A percentile compares a stretch with the other conserved stretches of the same genome.
These are phyloP conservation scores for Perizoma flavofasciatum DNA, from an alignment of 2,888 invertebrate species.

Conservation along the genomic window DNA sequence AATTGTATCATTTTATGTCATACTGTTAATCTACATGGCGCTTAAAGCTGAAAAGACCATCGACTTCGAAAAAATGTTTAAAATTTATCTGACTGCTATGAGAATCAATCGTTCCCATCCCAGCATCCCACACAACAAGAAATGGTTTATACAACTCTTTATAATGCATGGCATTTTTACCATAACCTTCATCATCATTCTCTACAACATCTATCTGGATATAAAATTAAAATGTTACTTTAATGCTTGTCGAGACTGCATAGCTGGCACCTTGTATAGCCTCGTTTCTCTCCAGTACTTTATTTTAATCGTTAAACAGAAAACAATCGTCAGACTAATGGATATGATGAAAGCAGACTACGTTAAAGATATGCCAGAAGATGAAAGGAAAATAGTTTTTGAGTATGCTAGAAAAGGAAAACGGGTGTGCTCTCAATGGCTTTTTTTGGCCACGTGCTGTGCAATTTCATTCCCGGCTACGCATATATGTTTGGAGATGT, in stretches of 20 bases:
- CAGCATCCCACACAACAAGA: constrained; percentile 13
- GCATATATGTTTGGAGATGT: constrained; percentile 11
- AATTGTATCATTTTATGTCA: too few relatives aligned
- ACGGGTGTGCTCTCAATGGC: constrained; percentile 1
- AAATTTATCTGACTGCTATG: constrained; percentile 14
- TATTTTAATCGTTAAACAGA: constrained; percentile 8
- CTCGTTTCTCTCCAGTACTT: constrained; percentile 15
- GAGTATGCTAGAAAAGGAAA: constrained; percentile 20
- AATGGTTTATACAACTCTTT: constrained; percentile 12
- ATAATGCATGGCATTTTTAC: constrained; percentile 5
- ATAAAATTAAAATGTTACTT: not conserved
- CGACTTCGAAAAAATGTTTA: constrained; percentile 24
- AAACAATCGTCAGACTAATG: constrained; percentile 11
- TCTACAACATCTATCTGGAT: constrained; percentile 1
- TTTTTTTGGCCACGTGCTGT: too few relatives aligned
- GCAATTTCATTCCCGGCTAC: too few relatives aligned
- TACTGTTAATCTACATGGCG: too few relatives aligned
- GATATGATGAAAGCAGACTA: constrained; percentile 26
- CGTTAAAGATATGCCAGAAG: constrained; percentile 1
- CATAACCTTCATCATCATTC: not conserved
- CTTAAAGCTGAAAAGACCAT: too few relatives aligned
- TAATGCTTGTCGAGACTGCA: constrained; percentile 14
- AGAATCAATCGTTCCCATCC: constrained; percentile 19
- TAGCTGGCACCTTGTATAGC: constrained; percentile 9
- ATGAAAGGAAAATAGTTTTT: constrained; percentile 15